Percentiles rank a stretch among this genome's conserved stretches.
These are phyloP conservation scores for Larimichthys polyactis DNA, from an alignment of 2,113 vertebrate species.

Conservation along the genomic window DNA sequence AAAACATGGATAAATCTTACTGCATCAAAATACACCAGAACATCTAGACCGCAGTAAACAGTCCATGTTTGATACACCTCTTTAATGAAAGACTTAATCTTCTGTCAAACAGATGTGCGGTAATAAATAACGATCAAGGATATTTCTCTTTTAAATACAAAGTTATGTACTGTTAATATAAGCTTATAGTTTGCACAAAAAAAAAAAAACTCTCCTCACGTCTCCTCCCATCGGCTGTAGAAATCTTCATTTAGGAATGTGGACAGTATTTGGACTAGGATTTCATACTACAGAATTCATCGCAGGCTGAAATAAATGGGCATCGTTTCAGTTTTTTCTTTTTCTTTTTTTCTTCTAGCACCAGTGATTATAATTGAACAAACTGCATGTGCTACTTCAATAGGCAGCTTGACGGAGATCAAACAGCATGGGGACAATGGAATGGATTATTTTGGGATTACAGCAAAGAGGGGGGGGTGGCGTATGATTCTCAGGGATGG, in stretches of 20 bases:
- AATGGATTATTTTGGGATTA: constrained; percentile 81
- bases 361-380: constrained; percentile 64
- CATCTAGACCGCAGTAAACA: constrained; percentile 88
- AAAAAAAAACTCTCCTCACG: constrained; percentile 84
- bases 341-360: constrained; percentile 12
- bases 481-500: constrained; percentile 88
- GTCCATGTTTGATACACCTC: constrained; percentile 87
- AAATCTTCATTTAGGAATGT: constrained; percentile 89
- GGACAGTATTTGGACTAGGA: constrained; percentile 90
- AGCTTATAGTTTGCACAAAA: constrained; percentile 79
- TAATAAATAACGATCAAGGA: constrained; percentile 96
- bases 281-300: constrained; percentile 88
- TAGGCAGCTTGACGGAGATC: constrained; percentile 88
- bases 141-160: constrained; percentile 92
- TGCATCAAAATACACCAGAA: constrained; percentile 91
- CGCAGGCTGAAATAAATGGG: constrained; percentile 82
- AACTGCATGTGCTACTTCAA: constrained; percentile 86
- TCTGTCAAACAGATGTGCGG: constrained; percentile 86
- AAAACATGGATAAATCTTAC: constrained; percentile 87
- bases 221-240: constrained; percentile 83
- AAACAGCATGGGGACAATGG: constrained; percentile 84
- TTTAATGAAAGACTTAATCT: constrained; percentile 90
- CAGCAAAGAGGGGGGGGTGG: constrained; percentile 71
- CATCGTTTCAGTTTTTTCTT: constrained; percentile 49
- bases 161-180: constrained; percentile 89